These are phyloP conservation scores for Carollia perspicillata DNA, from an alignment of 2,113 vertebrate genomes.

Conservation along the genomic window DNA sequence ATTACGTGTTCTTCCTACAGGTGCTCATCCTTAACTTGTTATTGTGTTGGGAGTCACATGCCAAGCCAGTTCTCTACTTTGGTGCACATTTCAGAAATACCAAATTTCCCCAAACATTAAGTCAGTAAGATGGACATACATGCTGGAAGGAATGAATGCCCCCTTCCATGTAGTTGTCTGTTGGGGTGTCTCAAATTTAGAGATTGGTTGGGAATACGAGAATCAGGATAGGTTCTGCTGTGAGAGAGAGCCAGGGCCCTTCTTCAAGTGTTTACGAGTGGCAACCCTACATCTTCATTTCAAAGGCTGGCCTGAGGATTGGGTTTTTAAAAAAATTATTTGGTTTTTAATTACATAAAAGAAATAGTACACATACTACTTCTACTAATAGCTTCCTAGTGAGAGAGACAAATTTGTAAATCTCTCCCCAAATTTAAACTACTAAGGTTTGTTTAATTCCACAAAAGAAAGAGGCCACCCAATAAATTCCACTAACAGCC, in stretches of 20 bases:
- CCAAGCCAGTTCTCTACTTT: not conserved
- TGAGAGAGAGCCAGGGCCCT: not conserved
- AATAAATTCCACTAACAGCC: not conserved
- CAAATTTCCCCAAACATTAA: not conserved
- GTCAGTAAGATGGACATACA: not conserved
- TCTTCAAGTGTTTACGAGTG: not conserved
- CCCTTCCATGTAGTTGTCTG: not conserved
- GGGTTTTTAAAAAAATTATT: not conserved
- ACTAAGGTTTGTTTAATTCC: not conserved
- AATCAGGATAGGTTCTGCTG: not conserved
- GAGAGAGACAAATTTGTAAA: conserved; percentile 4
- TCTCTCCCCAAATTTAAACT: not conserved
- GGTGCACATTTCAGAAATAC: not conserved
- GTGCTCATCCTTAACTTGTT: not conserved
- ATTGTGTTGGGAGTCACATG: not conserved
- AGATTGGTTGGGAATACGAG: not conserved
- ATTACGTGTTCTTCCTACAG: not conserved
- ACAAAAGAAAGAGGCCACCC: not conserved
- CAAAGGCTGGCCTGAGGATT: not conserved
- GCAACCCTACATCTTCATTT: not conserved
- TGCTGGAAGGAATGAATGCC: not conserved
- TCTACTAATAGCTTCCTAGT: not conserved
- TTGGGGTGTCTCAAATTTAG: not conserved
- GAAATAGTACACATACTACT: not conserved
- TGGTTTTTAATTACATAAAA: conserved; percentile 26